Evolutionary conservation across 53 echinoderm and acorn worm species (phyloP), one percentile per base, ranked within the genome.

Genomic region (Echinometra lucunter): DNA sequence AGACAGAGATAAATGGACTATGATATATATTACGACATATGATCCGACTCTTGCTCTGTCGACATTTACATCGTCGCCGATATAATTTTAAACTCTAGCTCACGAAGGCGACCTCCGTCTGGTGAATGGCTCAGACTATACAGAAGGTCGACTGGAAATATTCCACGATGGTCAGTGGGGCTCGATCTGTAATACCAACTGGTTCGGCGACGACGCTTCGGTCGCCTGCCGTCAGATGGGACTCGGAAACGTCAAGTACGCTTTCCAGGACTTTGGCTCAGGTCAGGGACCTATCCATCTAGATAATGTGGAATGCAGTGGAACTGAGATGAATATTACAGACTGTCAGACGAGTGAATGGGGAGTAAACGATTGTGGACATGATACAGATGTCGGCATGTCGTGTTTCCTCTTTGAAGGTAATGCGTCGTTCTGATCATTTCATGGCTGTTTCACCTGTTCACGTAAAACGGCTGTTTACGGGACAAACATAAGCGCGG

Each of bases 71-170:
- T 30, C 69, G 34, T 69, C 69, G 32, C 32, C 66, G 66, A 15
- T 32, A 47, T 90, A 9, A 19, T 60, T 53, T 60, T 38, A 12
- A 60, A 12, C 90, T 60, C 10, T 42, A 66, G 90, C 23, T 90
- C 3, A 90, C 63, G 90, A 90, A 90, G 63, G 90, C 12, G 25
- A 58, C 25, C 9, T 90, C 90, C 60, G 58, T 37, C 90, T 90
- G 6, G 90, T 90, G 38, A 42, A 90, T 66, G 90, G 90, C 7
- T 60, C 66, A 7, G 66, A 58, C 58, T 60, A 58, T 23, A 60
- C 66, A 17, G 63, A 90, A n/a, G 90, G 90, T 28, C 90, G 90
- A 35, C 58, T 90, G 5, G 90, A 90, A 37, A 90, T 90, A 38
- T 90, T 21, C 90, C 90, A 90, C 63, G 42, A 32, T 3, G 44